Base-by-base conservation (phyloP, 1,140 invertebrate species). In the Drosophila subobscura region DNA sequence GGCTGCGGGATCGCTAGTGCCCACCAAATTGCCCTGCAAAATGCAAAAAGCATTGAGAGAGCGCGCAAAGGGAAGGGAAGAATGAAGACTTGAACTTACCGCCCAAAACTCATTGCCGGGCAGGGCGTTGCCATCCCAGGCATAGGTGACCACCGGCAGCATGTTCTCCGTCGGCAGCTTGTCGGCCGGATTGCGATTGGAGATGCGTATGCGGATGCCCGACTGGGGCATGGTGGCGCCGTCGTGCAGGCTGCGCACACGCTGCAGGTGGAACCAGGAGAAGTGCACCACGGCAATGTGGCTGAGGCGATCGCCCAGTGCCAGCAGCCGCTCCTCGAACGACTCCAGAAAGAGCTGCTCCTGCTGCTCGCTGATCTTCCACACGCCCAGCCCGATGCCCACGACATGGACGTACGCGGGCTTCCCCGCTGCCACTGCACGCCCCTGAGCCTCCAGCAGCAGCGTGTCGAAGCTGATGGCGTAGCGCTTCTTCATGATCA, bases 121-220 rank as follows among this genome's bases (percentile, higher is more conserved):
- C 54, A 94, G 92, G 1, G 94, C 92, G 75, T 95, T 95, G 6
- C 94, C 93, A 81, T 95, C 94, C 93, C 94, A 94, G 1, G 95
- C 93, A 71, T 95, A 95, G 1, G 93, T 94, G 4, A 94, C 93
- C 7, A 95, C 92, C 0, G 63, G 70, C 47, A 90, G 33, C 49
- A 95, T 79, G 37, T 75, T 16, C 51, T 74, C 41, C 41, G 2
- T 3, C 0, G 16, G 16, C 41, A 92, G 58, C 46, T 91, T 92
- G 0, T 73, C 60, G 4, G 73, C 74, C 0, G 90, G 90, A 80
- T 91, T 83, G 6, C 91, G 51, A 0, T 41, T 22, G 0, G 80
- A 79, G 5, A 77, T 58, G 1, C 55, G 72, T 8, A 89, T 61
- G 25, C 33, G 27, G 4, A 92, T 92, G 42, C 88, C 88, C 3